Evolutionary conservation across 2,113 vertebrate species (phyloP), one percentile per base, ranked within the genome.

Genomic region (Oncorhynchus clarkii): DNA sequence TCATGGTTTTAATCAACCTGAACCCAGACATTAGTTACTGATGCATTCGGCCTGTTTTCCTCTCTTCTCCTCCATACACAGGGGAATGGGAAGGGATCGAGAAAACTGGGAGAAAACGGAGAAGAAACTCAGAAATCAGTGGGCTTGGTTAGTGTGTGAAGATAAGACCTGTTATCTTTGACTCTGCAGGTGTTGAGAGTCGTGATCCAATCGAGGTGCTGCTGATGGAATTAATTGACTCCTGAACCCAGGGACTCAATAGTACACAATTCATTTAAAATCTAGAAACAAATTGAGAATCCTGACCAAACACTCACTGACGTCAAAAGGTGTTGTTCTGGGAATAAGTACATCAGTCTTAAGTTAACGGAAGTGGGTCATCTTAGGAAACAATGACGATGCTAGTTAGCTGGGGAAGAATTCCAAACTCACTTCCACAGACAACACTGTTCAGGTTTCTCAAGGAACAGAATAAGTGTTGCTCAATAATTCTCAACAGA

Each of bases 131-230:
- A 72, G 75, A 78, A 84, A 83, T 75, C 74, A 65, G 74, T 75
- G 5, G 51, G 62, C 77, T 67, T 31, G 68, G 72, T 60, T 71
- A 48, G 70, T 48, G 24, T 71, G 76, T 22, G 59, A 73, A 91
- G 91, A 93, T 93, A 92, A 93, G 85, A 54, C 74, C 18, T 67
- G 90, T 93, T 93, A 94, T 94, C 93, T 92, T 71, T 73, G 78
- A 71, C 72, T 86, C 14, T 84, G 90, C 93, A 94, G 93, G 81
- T 67, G 60, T 73, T 84, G 69, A 76, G 75, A 83, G 85, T 70
- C 72, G 70, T 71, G 79, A 91, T 92, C 82, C 86, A 89, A 90
- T 93, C 90, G 64, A 88, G 82, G 85, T 74, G 80, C 81, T 88
- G 79, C 80, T 87, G 84, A 85, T 85, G 82, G 85, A 90, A 90